Base-by-base conservation (phyloP, 1,140 invertebrate genomes). In the Mercenaria mercenaria region DNA sequence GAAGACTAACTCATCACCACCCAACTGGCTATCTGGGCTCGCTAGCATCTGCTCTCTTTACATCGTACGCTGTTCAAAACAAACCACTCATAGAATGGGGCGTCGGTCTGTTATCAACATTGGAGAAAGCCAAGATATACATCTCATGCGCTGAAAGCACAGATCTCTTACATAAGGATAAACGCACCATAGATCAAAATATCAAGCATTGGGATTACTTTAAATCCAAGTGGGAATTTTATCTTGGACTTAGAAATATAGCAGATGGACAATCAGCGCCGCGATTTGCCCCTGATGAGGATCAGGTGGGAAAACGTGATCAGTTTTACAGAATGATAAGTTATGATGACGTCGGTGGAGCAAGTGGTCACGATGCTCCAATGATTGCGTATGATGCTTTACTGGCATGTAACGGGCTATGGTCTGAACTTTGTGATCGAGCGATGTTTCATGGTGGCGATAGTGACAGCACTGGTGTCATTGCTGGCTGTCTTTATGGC, bases 71-170 rank as follows among this genome's bases (percentile, higher is more conserved):
- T n/a, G n/a, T n/a, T n/a, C n/a, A n/a, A n/a, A n/a, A n/a, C n/a
- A n/a, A n/a, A n/a, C n/a, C n/a, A n/a, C n/a, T n/a, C n/a, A n/a
- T n/a, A n/a, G n/a, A n/a, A n/a, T n/a, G n/a, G n/a, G n/a, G n/a
- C n/a, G n/a, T n/a, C n/a, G n/a, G n/a, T n/a, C n/a, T n/a, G n/a
- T n/a, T n/a, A n/a, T n/a, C n/a, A n/a, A n/a, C n/a, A n/a, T n/a
- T n/a, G n/a, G n/a, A n/a, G n/a, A n/a, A n/a, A 18, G 67, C 69
- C 34, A 84, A 86, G 95, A 95, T n/a, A 95, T 96, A 86, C 92
- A 96, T 87, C 93, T 95, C 79, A 95, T 95, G 10, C 94, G 93
- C 34, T 95, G 95, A 26, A 96, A 93, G 85, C 89, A 96, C n/a
- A 95, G 95, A 23, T 77, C 91, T 74, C 72, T 96, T 37, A 92